Evolutionary conservation across 92 coral and sea anemone genomes (phyloP).

Genomic region (Umimayanthus kanabou): DNA sequence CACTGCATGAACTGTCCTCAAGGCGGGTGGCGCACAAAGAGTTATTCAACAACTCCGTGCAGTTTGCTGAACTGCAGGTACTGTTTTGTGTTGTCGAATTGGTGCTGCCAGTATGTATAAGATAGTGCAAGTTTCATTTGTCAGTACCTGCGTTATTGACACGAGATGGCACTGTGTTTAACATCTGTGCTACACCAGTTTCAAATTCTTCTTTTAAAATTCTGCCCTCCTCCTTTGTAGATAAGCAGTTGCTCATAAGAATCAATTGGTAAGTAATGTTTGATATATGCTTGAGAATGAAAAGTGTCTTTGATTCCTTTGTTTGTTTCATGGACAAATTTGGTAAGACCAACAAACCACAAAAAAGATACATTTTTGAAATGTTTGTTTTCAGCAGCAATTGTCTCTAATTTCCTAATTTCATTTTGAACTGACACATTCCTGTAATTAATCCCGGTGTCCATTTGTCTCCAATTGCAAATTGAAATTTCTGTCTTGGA

Average conservation of each 20-base stretch:
- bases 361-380: constrained; percentile 38
- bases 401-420: constrained; percentile 30
- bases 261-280: not conserved
- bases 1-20: not conserved
- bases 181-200: not conserved
- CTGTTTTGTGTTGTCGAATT: not conserved
- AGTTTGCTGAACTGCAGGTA: not conserved
- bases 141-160: no score
- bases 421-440: constrained; percentile 26
- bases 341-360: constrained; percentile 45
- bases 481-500: constrained; percentile 41
- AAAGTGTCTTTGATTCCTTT: not conserved
- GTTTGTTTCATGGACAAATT: constrained; percentile 24
- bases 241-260: not conserved
- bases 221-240: not conserved
- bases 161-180: not conserved
- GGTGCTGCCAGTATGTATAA: not conserved
- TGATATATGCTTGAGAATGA: not conserved
- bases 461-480: constrained; percentile 25
- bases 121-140: not conserved
- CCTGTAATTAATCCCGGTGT: constrained; percentile 33
- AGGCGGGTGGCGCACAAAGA: not conserved
- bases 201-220: not conserved
- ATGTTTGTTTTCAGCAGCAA: constrained; percentile 41
- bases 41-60: not conserved